These are phyloP conservation scores for Pilophorus perplexus DNA, from an alignment of 2,888 invertebrate genomes.

Conservation along the genomic window DNA sequence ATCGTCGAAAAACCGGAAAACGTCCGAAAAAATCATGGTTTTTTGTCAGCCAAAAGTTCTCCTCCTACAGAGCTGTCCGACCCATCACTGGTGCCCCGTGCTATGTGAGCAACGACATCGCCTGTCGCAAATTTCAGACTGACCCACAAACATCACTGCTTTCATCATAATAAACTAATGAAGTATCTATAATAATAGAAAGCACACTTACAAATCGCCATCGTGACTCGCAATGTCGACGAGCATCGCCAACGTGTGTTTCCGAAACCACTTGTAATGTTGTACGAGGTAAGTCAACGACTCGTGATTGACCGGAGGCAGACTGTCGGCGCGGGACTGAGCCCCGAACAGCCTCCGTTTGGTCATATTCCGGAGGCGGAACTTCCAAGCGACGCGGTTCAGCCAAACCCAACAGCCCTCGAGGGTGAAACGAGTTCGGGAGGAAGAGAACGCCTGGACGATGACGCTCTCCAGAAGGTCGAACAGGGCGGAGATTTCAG, in stretches of 20 bases:
- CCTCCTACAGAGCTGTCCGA: too few relatives aligned
- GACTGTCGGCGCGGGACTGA: constrained; percentile 50
- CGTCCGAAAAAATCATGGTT: too few relatives aligned
- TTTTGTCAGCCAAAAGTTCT: too few relatives aligned
- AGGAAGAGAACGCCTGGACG: constrained; percentile 51
- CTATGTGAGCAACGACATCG: too few relatives aligned
- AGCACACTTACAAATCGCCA: constrained; percentile 6
- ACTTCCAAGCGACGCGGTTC: constrained; percentile 59
- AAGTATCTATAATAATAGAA: not conserved
- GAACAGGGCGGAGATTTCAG: constrained; percentile 52
- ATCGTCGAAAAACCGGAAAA: too few relatives aligned
- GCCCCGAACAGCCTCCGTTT: constrained; percentile 52
- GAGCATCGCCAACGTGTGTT: constrained; percentile 57
- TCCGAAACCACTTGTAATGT: constrained; percentile 73
- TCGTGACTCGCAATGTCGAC: constrained; percentile 30
- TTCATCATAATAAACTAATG: too few relatives aligned
- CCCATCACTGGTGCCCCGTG: too few relatives aligned
- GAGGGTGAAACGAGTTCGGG: constrained; percentile 7
- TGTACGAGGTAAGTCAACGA: constrained; percentile 62
- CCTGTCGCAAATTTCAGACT: too few relatives aligned
- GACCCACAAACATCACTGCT: too few relatives aligned
- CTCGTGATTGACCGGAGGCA: constrained; percentile 52
- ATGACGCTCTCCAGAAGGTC: constrained; percentile 54
- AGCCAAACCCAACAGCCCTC: constrained; percentile 48
- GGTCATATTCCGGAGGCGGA: constrained; percentile 55